Conservation (phyloP, 2,113 vertebrate genomes). For the Trinectes maculatus region DNA sequence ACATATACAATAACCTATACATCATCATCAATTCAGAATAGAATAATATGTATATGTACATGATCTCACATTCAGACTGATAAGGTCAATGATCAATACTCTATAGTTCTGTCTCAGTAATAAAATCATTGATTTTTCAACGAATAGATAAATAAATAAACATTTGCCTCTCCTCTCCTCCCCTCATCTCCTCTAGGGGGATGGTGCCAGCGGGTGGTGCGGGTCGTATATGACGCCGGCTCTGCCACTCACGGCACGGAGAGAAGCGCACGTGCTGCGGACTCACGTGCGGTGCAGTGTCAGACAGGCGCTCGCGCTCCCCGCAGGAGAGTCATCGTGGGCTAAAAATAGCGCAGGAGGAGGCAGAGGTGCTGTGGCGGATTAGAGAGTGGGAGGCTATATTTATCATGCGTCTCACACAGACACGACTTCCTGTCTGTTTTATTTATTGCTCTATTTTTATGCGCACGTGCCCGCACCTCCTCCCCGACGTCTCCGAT, state of each 20-base stretch:
- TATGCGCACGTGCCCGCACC: too few species aligned
- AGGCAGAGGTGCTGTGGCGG: conserved; percentile 30
- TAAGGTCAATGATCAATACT: too few species aligned
- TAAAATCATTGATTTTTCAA: too few species aligned
- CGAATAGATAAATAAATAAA: too few species aligned
- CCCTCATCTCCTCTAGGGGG: background rate
- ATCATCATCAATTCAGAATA: too few species aligned
- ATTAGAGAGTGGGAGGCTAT: conserved; percentile 66
- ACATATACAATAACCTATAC: too few species aligned
- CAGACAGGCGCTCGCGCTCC: conserved; percentile 54
- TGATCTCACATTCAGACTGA: too few species aligned
- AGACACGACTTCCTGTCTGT: too few species aligned
- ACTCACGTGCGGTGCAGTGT: conserved; percentile 63
- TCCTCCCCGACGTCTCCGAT: too few species aligned
- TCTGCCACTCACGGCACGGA: conserved; percentile 22
- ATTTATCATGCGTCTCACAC: conserved; percentile 58
- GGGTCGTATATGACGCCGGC: conserved; percentile 24
- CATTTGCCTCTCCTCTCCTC: background rate
- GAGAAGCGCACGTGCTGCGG: conserved; percentile 52
- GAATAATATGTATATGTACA: too few species aligned
- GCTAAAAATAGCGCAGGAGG: conserved; percentile 69
- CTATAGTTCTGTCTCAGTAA: too few species aligned
- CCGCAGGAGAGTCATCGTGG: conserved; percentile 38
- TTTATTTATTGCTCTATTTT: conserved; percentile 7
- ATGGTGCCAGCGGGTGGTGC: background rate